Base-by-base conservation (phyloP, 2,113 vertebrate genomes). In the Pithys albifrons region DNA sequence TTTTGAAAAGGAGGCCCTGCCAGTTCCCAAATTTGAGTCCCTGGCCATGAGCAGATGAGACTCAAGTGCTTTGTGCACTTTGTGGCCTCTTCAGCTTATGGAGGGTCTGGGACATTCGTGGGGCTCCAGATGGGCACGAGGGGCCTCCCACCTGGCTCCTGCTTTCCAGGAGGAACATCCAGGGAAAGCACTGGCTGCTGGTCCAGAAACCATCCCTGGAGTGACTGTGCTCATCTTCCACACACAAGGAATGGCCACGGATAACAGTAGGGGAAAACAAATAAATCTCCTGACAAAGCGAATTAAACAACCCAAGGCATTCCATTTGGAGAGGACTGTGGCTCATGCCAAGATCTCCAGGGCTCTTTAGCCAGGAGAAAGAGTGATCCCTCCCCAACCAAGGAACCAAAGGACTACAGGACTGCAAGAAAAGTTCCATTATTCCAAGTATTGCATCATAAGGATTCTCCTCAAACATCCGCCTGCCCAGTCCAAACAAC, bases 381-480 rank as follows among this genome's bases (percentile, higher is more conserved):
- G 45, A 41, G 43, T 10, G 58, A 91, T 51, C 46, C 78, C 71
- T 74, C 29, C 79, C 11, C 28, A 43, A 52, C 16, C 69, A 80
- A 66, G 69, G 28, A 39, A 43, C 0, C 1, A 9, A 46, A 78
- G 48, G 65, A 28, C 31, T 16, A 12, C 5, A 19, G 37, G 57
- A 2, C 35, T 20, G 43, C 1, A 22, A 58, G 72, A 87, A 52
- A 86, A 96, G 88, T 88, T 84, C 66, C 54, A 17, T 61, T 61
- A 41, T 6, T 88, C 45, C 12, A 74, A 85, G 65, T 49, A 65
- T 84, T 91, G 83, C 77, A 88, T 82, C 91, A 78, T 54, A 57
- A 80, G 92, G 57, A 33, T 39, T 78, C 65, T 81, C 94, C 72
- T 72, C 58, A 84, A 95, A 84, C 88, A 89, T 35, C 48, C 5